Percentiles rank a stretch among this genome's conserved stretches.
These are phyloP conservation scores for Nephrotoma flavescens DNA, from an alignment of 2,888 invertebrate species.

Conservation along the genomic window DNA sequence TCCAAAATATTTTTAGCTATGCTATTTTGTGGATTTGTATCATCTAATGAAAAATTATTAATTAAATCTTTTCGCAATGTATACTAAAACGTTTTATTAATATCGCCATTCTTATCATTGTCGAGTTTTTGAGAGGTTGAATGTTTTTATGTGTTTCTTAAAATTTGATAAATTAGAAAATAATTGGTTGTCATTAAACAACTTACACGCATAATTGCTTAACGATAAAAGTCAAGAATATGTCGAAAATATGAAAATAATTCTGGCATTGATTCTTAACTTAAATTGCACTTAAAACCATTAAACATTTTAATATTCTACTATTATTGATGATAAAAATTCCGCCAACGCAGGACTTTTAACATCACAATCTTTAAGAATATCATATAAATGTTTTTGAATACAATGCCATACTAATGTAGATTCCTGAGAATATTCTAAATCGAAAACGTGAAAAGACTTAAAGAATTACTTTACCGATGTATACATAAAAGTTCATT, in stretches of 20 bases:
- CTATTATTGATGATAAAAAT: not conserved
- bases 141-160: not conserved
- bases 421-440: not conserved
- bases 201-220: not conserved
- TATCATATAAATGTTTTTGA: not conserved
- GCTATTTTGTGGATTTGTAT: no score
- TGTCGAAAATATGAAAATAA: not conserved
- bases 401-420: not conserved
- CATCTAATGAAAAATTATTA: no score
- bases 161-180: not conserved
- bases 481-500: no score
- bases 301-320: not conserved
- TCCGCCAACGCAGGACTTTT: not conserved
- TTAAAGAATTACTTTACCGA: no score
- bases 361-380: not conserved
- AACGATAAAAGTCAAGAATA: not conserved
- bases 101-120: no score
- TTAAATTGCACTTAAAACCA: not conserved
- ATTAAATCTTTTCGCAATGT: no score
- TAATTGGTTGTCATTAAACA: not conserved
- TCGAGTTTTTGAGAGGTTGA: no score
- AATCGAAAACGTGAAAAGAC: not conserved
- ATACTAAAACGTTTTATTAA: no score
- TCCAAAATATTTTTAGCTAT: no score
- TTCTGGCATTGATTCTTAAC: not conserved